These are phyloP conservation scores for Cotesia vestalis DNA, from an alignment of 1,140 invertebrate species.

Conservation along the genomic window DNA sequence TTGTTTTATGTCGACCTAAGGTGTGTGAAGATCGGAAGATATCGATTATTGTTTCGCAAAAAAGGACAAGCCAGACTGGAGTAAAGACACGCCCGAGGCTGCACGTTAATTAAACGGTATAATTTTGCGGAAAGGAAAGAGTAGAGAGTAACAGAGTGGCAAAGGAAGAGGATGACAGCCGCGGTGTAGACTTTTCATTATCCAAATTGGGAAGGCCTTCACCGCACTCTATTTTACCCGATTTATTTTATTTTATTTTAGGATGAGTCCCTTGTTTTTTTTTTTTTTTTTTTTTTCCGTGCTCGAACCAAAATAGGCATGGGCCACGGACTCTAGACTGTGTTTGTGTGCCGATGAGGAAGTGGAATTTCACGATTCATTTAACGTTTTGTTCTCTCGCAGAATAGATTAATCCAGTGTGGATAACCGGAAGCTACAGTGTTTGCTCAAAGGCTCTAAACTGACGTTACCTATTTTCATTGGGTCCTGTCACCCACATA, in stretches of 20 bases:
- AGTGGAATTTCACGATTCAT: slow-evolving; percentile 56
- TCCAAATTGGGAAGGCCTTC: slow-evolving; percentile 38
- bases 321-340: neutral
- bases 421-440: slow-evolving; percentile 49
- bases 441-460: slow-evolving; percentile 18
- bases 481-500: too few relatives aligned
- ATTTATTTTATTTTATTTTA: slow-evolving; percentile 45
- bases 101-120: slow-evolving; percentile 42
- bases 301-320: neutral
- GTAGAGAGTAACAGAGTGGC: slow-evolving; percentile 2
- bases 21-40: neutral
- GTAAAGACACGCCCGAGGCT: slow-evolving; percentile 17
- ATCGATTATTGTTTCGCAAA: neutral
- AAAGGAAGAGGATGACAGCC: slow-evolving; percentile 32
- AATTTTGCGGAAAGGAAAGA: slow-evolving; percentile 34
- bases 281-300: slow-evolving; percentile 40
- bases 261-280: slow-evolving; percentile 17
- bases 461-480: slow-evolving; percentile 18
- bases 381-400: slow-evolving; percentile 47
- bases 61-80: neutral
- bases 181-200: slow-evolving; percentile 52
- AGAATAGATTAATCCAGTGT: slow-evolving; percentile 51
- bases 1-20: neutral
- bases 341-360: slow-evolving; percentile 23
- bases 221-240: slow-evolving; percentile 44